Evolutionary conservation across 2,113 vertebrate genomes (phyloP).

Genomic region (Pristiophorus japonicus): DNA sequence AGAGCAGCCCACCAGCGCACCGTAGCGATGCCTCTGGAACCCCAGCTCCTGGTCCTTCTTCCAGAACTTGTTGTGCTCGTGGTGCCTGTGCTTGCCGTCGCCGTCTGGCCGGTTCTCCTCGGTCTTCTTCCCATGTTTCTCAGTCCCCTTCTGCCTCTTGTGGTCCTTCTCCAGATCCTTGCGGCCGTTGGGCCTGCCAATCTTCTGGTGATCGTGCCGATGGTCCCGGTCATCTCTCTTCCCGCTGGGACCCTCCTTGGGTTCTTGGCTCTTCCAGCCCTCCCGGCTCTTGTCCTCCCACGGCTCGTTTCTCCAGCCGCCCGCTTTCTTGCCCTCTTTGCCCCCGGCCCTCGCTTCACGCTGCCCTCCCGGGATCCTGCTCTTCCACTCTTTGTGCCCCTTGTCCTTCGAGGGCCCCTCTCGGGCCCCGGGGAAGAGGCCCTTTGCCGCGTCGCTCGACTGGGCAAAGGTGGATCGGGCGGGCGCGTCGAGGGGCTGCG

Average conservation of each 20-base stretch:
- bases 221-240: neutral
- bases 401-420: constrained; percentile 41
- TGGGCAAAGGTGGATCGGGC: no score
- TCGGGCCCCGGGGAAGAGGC: no score
- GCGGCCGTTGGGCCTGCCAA: neutral
- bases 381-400: neutral
- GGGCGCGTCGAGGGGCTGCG: no score
- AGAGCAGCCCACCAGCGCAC: constrained; percentile 54
- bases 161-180: neutral
- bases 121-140: constrained; percentile 45
- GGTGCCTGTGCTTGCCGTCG: neutral
- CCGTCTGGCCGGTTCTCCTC: constrained; percentile 41
- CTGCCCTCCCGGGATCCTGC: constrained; percentile 39
- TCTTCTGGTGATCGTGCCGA: constrained; percentile 14
- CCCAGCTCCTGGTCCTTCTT: constrained; percentile 42
- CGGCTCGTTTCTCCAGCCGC: accelerated
- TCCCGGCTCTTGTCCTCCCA: neutral
- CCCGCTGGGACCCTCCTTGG: constrained; percentile 5
- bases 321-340: constrained; percentile 40
- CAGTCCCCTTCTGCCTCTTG: constrained; percentile 31
- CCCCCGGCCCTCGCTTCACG: constrained; percentile 25
- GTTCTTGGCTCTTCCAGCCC: accelerated
- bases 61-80: constrained; percentile 51
- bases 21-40: constrained; percentile 51
- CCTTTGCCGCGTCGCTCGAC: no score